A percentile compares a stretch with the other conserved stretches of the same genome.
Conservation (phyloP, 2,888 invertebrate genomes). For the Drosophila melanocephala region DNA sequence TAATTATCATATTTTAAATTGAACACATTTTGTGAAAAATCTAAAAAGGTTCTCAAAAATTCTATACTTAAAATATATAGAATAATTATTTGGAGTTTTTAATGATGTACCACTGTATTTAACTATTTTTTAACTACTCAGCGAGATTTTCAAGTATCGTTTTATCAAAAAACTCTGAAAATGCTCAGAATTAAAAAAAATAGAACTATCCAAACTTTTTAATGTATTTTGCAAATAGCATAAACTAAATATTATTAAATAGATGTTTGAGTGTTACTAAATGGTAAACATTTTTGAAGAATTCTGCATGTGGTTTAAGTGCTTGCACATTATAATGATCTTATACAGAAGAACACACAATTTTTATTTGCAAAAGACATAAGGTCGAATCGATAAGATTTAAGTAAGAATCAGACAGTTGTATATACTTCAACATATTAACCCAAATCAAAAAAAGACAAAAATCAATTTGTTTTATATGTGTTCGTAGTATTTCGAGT, state of each 20-base stretch:
- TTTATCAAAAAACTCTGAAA: neutral
- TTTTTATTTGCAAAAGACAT: slow-evolving; percentile 25
- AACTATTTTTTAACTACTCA: slow-evolving; percentile 13
- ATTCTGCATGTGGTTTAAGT: slow-evolving; percentile 45
- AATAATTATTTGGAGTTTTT: neutral
- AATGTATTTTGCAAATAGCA: slow-evolving; percentile 36
- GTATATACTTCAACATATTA: slow-evolving; percentile 3
- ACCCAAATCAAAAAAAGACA: slow-evolving; percentile 2
- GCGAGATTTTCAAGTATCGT: slow-evolving; percentile 14
- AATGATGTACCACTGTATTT: slow-evolving; percentile 5
- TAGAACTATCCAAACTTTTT: slow-evolving; percentile 17
- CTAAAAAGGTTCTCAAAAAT: neutral
- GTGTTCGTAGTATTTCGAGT: neutral
- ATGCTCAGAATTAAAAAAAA: neutral
- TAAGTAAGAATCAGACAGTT: slow-evolving; percentile 14
- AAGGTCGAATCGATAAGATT: neutral
- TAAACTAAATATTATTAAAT: slow-evolving; percentile 11
- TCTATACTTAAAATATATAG: neutral
- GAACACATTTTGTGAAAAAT: neutral
- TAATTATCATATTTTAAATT: neutral
- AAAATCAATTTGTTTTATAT: neutral
- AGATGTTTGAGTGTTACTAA: slow-evolving; percentile 35
- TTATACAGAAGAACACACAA: slow-evolving; percentile 5
- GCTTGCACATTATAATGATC: slow-evolving; percentile 24
- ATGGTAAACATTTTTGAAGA: slow-evolving; percentile 24